Evolutionary conservation across 2,797 vertebrate species (phyloP), one percentile per base, ranked within the genome.

Genomic region (Coranthus polyacanthus): DNA sequence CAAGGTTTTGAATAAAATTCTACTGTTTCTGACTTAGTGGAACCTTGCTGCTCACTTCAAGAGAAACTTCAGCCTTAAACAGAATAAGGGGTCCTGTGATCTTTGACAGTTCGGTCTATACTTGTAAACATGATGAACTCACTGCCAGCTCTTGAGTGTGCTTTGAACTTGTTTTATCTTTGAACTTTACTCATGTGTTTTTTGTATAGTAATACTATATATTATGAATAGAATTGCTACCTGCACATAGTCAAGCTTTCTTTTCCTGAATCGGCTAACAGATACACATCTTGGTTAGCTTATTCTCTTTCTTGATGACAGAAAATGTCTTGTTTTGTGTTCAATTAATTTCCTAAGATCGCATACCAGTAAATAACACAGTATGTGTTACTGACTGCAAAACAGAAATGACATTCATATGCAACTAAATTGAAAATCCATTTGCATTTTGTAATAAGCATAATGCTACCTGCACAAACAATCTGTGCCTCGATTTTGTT

Each of bases 11-110:
- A 78, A 83, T 84, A 72, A 53, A 74, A 75, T 60, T 64, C 38
- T 36, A 36, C 55, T 64, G 39, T 79, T 79, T 79, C 64, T 80
- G 76, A 85, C 60, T 70, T 43, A 43, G 41, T 44, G 50, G 24
- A 84, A 85, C 62, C 54, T 75, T 56, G 55, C 69, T 69, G 62
- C 68, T 83, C 15, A 29, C 76, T 82, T 85, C 65, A 83, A 81
- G 75, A 83, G 53, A 69, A 82, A 72, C 63, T 52, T 68, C 60
- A 75, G 56, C 61, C 68, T 83, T 54, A 85, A 87, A 88, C 76
- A 82, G 83, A 86, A 84, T 84, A 72, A 64, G 52, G 26, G 55
- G 12, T 66, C 49, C 61, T 85, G 20, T 86, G 82, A 87, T 86
- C 83, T 87, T 60, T 59, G 37, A 63, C 59, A 61, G 38, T 79